Conservation (phyloP, 2,113 vertebrate species). For the Crotalus viridis region DNA sequence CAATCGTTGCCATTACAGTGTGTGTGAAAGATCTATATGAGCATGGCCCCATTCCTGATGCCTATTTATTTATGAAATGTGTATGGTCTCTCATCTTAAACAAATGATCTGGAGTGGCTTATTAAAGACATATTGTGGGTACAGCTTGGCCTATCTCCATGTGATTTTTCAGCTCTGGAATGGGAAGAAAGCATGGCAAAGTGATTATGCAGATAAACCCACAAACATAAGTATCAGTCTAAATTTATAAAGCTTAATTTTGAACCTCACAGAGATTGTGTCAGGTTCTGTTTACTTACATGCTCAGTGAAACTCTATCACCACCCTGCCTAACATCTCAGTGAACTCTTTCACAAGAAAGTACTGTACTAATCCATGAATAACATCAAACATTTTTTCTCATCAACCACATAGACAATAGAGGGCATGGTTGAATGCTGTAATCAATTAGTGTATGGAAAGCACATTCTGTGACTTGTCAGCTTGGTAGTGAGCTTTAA, state of each 20-base stretch:
- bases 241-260: too few relatives aligned
- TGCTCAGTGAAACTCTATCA: background rate
- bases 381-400: background rate
- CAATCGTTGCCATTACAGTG: background rate
- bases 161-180: background rate
- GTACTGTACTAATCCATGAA: background rate
- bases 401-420: background rate
- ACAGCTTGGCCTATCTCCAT: background rate
- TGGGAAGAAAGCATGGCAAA: background rate
- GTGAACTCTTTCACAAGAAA: background rate
- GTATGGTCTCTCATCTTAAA: background rate
- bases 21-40: background rate
- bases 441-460: background rate
- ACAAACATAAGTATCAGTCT: too few relatives aligned
- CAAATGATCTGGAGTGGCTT: background rate
- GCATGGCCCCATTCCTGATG: background rate
- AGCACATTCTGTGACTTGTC: background rate
- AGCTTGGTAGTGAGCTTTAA: background rate
- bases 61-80: background rate
- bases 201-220: too few relatives aligned
- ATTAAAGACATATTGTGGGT: background rate
- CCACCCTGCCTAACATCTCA: background rate
- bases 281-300: background rate
- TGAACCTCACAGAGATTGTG: too few relatives aligned
- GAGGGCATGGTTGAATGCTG: background rate